These are phyloP conservation scores for Bubo blakistoni DNA, from an alignment of 2,113 vertebrate genomes.

Conservation along the genomic window DNA sequence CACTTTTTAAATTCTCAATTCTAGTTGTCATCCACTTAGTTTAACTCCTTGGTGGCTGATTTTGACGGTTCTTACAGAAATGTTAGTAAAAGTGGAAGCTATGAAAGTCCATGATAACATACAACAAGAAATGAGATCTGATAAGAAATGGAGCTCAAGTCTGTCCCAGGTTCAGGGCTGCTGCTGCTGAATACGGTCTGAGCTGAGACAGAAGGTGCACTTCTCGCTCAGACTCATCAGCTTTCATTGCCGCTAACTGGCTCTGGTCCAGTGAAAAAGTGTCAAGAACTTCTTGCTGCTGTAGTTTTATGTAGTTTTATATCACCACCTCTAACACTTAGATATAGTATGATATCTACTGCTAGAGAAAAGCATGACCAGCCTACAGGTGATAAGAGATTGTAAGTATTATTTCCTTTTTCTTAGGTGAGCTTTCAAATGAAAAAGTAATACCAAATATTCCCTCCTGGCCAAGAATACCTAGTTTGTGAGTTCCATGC, in stretches of 20 bases:
- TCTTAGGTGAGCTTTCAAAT: neutral
- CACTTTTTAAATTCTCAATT: neutral
- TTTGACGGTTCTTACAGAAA: neutral
- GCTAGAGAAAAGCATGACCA: neutral
- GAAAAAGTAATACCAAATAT: neutral
- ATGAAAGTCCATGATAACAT: neutral
- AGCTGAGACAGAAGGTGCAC: neutral
- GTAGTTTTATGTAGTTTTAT: neutral
- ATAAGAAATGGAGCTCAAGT: neutral
- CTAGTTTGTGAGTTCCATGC: neutral
- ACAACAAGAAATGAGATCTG: neutral
- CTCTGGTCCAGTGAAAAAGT: neutral
- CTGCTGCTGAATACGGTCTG: neutral
- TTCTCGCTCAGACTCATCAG: neutral
- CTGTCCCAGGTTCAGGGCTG: neutral
- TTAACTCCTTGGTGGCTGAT: neutral
- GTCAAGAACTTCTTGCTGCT: neutral
- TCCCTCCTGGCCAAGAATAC: neutral
- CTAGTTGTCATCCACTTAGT: neutral
- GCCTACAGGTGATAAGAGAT: neutral
- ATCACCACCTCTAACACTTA: neutral
- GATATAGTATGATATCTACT: neutral
- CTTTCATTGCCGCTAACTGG: neutral
- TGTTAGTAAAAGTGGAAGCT: neutral
- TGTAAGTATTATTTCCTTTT: neutral